Percentiles rank a stretch among this genome's conserved stretches.
Conservation (phyloP, 2,888 invertebrate species). For the Amiota minor region DNA sequence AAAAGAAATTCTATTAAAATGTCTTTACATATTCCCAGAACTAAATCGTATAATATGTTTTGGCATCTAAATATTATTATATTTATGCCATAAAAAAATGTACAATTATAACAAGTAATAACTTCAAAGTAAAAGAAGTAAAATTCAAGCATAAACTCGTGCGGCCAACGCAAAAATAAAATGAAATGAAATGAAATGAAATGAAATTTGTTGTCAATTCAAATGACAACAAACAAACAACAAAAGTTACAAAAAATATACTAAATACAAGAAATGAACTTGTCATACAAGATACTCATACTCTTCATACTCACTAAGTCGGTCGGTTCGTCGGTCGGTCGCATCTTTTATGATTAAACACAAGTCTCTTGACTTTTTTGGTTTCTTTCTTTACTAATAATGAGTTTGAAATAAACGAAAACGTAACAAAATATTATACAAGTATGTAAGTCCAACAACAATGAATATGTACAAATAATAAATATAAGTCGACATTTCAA, state of each 20-base stretch:
- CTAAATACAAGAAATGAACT: constrained; percentile 8
- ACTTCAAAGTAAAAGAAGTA: constrained; percentile 28
- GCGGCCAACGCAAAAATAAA: constrained; percentile 40
- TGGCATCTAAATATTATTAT: too few relatives aligned
- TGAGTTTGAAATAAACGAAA: constrained; percentile 19
- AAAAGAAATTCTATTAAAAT: too few relatives aligned
- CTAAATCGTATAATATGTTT: too few relatives aligned
- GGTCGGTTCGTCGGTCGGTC: not conserved
- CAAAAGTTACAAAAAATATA: constrained; percentile 26
- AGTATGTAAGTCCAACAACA: too few relatives aligned
- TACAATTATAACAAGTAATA: not conserved
- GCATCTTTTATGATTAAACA: constrained; percentile 19
- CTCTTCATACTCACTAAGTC: not conserved
- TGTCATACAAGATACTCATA: constrained; percentile 15
- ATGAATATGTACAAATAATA: constrained; percentile 6
- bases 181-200: constrained; percentile 38
- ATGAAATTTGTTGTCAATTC: constrained; percentile 45
- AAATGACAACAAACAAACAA: constrained; percentile 38
- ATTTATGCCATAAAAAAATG: too few relatives aligned
- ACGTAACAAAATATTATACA: not conserved
- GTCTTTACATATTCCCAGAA: too few relatives aligned
- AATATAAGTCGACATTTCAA: constrained; percentile 18
- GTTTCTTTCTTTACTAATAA: constrained; percentile 7
- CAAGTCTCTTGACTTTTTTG: not conserved
- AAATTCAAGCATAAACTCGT: constrained; percentile 14